Conservation (phyloP, 2,888 invertebrate species). For the Archips xylosteana region DNA sequence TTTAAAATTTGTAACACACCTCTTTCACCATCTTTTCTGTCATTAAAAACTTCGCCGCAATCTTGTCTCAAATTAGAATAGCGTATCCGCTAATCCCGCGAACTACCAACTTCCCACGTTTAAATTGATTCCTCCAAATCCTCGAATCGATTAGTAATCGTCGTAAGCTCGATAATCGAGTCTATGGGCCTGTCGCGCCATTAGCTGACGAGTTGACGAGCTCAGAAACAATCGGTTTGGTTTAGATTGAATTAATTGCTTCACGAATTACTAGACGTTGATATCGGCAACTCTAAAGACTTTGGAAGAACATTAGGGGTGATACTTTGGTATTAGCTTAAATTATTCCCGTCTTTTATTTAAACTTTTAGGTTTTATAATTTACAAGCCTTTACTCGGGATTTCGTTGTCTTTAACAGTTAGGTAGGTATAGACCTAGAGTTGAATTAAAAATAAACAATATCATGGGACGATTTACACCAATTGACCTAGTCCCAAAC, state of each 20-base stretch:
- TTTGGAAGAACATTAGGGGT: neutral
- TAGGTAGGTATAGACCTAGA: no score
- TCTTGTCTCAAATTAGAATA: neutral
- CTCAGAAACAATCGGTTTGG: slow-evolving; percentile 13
- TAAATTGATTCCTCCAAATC: slow-evolving; percentile 32
- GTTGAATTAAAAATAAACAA: no score
- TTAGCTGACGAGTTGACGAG: neutral
- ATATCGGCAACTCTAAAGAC: neutral
- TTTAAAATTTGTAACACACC: no score
- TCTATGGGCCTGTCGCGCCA: neutral
- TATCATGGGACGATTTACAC: no score
- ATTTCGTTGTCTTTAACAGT: no score
- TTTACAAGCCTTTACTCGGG: no score
- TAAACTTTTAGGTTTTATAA: neutral
- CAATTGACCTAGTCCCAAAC: no score
- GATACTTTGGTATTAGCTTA: no score
- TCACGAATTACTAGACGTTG: neutral
- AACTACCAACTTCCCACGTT: slow-evolving; percentile 12
- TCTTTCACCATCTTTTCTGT: no score
- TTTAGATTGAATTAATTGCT: slow-evolving; percentile 29
- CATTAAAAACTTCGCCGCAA: neutral
- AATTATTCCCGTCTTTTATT: neutral
- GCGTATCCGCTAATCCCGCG: slow-evolving; percentile 19
- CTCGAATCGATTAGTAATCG: slow-evolving; percentile 35
- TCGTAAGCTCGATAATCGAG: slow-evolving; percentile 24